Base-by-base conservation (phyloP, 1,140 invertebrate species). In the Micrasema minimum region DNA sequence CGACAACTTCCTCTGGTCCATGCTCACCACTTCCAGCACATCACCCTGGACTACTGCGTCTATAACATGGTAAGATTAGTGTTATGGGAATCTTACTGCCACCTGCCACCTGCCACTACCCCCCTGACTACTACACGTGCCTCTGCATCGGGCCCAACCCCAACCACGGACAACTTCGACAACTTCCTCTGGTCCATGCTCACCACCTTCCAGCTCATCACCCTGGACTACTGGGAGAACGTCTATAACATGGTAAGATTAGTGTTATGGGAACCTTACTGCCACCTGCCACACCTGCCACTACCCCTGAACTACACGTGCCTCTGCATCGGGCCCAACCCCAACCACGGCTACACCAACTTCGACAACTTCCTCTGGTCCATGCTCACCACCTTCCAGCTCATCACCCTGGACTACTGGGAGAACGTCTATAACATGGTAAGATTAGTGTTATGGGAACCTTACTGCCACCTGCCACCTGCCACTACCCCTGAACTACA, bases 391-490 rank as follows among this genome's bases (percentile, higher is more conserved):
- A 96, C 94, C 22, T 96, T 96, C 81, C 94, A 96, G 78, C 87
- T 96, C 67, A 96, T 96, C 77, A 96, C 94, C 11, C 81, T 96
- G 76, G 94, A 96, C 84, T 96, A 93, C 80, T 96, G 94, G 94
- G 94, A 96, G 83, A 94, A 96, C 80, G 92, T 96, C 69, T 96
- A 96, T 81, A 95, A 96, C 83, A 95, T 95, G 92, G 94, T 95
- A 78, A 85, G n/a, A n/a, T n/a, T n/a, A n/a, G n/a, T n/a, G n/a
- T n/a, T n/a, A n/a, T n/a, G 93, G 93, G 55, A 95, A 95, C 82
- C 85, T 92, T 71, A 94, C 93, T 0, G 93, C 93, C 23, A 90
- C 93, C 37, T 87, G 94, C 74, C 90, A 91, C 76, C 96, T 94
- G 82, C n/a, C n/a, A n/a, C n/a, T n/a, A n/a, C 93, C 92, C 3